Conservation (phyloP, 1,140 invertebrate genomes). For the Brachionus sp. region DNA sequence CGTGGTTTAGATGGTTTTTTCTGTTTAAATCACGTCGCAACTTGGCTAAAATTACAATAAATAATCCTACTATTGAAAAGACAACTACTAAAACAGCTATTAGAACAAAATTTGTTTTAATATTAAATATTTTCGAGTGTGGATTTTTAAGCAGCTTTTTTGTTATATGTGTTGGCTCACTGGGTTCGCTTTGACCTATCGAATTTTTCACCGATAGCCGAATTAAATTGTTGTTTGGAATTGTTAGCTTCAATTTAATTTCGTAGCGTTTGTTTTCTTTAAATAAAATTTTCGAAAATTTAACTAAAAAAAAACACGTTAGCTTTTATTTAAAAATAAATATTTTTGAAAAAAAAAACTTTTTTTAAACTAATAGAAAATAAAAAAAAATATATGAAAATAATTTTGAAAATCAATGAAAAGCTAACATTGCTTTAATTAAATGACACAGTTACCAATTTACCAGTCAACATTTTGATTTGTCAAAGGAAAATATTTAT, state of each 20-base stretch:
- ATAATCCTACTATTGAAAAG: not conserved
- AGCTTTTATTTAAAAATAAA: not conserved
- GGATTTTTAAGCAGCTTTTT: not conserved
- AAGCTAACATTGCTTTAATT: not conserved
- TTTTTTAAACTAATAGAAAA: no score
- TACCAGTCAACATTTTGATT: not conserved
- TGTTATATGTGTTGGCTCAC: not conserved
- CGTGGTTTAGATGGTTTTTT: not conserved
- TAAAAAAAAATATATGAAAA: no score
- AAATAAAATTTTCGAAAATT: not conserved
- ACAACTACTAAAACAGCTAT: not conserved
- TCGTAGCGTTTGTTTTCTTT: slow-evolving; percentile 16
- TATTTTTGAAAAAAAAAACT: no score
- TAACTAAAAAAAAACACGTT: not conserved
- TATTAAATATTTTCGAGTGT: not conserved
- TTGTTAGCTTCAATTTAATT: not conserved
- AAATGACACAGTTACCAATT: not conserved
- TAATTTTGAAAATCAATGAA: no score
- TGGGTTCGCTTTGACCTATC: not conserved
- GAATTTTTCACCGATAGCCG: not conserved
- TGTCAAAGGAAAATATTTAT: not conserved
- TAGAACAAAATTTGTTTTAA: not conserved
- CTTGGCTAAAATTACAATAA: not conserved
- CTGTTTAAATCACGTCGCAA: not conserved
- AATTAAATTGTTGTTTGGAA: not conserved